These are phyloP conservation scores for Diorhabda carinulata DNA, from an alignment of 1,140 invertebrate genomes.

Conservation along the genomic window DNA sequence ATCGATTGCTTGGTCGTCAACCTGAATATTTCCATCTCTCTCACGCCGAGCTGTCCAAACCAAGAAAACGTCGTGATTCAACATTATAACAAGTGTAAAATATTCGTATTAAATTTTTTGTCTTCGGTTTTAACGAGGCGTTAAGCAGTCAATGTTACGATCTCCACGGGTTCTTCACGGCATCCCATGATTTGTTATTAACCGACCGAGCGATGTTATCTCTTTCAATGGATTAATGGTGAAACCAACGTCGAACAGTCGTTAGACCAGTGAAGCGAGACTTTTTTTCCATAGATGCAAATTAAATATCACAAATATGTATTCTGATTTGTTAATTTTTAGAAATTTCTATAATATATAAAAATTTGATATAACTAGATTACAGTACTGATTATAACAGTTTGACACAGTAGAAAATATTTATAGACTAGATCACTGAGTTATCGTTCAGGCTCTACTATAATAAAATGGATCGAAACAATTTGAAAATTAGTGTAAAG, in stretches of 20 bases:
- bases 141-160: slow-evolving; percentile 21
- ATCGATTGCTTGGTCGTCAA: slow-evolving; percentile 1
- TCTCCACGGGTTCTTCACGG: slow-evolving; percentile 11
- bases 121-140: slow-evolving; percentile 25
- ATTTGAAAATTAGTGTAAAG: too few species aligned
- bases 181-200: slow-evolving; percentile 20
- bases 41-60: slow-evolving; percentile 6
- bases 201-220: slow-evolving; percentile 26
- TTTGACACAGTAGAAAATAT: too few species aligned
- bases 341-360: too few species aligned
- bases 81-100: slow-evolving; percentile 28
- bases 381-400: too few species aligned
- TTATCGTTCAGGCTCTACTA: too few species aligned
- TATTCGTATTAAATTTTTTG: slow-evolving; percentile 24
- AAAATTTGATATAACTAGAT: too few species aligned
- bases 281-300: not conserved
- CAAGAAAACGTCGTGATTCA: slow-evolving; percentile 12
- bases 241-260: slow-evolving; percentile 6
- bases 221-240: slow-evolving; percentile 18
- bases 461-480: too few species aligned
- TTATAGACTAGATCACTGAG: too few species aligned
- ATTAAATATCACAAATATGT: too few species aligned
- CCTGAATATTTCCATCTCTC: not conserved
- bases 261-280: not conserved
- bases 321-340: too few species aligned